These are phyloP conservation scores for Malurus splendens DNA, from an alignment of 2,797 vertebrate species.

Conservation along the genomic window DNA sequence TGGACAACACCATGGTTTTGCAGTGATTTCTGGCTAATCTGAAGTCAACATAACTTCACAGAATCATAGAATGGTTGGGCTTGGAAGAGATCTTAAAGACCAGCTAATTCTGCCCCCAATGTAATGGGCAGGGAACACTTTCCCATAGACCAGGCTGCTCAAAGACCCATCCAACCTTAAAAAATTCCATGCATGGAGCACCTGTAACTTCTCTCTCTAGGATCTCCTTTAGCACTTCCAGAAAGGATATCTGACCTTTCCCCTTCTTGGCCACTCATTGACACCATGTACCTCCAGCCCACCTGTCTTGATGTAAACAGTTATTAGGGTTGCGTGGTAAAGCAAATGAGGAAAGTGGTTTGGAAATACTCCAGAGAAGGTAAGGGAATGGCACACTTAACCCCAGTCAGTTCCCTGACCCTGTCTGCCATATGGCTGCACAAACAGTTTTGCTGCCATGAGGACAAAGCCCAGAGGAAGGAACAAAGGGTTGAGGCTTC, in stretches of 20 bases:
- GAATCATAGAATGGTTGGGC: not conserved
- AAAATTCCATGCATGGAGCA: not conserved
- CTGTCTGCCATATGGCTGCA: rapidly evolving
- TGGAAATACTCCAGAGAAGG: not conserved
- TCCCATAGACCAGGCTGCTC: not conserved
- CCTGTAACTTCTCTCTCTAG: not conserved
- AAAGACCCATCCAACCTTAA: not conserved
- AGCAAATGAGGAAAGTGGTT: not conserved
- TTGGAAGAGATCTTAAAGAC: not conserved
- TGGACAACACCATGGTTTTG: rapidly evolving
- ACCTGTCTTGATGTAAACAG: not conserved
- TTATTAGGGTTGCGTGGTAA: not conserved
- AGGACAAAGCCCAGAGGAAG: not conserved
- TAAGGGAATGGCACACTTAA: not conserved
- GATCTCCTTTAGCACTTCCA: not conserved
- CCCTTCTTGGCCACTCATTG: not conserved
- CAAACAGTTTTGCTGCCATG: not conserved
- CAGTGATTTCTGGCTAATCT: not conserved
- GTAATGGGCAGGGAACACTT: not conserved
- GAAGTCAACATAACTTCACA: not conserved
- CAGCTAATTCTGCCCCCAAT: not conserved
- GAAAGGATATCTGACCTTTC: not conserved
- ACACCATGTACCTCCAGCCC: not conserved
- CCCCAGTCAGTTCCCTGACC: not conserved
- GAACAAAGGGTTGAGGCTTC: not conserved